These are phyloP conservation scores for Heterodera filipjevi DNA, from an alignment of 2,888 invertebrate genomes.

Conservation along the genomic window DNA sequence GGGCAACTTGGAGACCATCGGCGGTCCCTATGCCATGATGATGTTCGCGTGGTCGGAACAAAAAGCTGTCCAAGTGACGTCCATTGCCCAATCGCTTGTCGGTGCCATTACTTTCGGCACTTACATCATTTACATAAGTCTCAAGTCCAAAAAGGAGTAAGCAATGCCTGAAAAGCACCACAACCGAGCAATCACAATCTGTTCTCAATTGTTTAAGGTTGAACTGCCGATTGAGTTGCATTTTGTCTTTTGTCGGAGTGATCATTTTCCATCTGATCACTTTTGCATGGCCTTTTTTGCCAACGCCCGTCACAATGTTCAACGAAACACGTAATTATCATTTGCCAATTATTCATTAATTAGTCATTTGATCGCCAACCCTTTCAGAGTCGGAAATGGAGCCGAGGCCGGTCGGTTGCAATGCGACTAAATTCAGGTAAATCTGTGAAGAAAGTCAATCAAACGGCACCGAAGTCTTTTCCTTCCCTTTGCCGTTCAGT, in stretches of 20 bases:
- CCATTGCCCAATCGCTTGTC: conserved; percentile 63
- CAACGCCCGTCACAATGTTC: conserved; percentile 30
- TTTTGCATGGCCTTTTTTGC: conserved; percentile 53
- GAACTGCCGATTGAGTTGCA: conserved; percentile 46
- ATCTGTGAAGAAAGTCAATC: not conserved
- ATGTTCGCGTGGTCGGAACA: conserved; percentile 67
- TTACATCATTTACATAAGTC: conserved; percentile 63
- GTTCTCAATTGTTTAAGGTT: conserved; percentile 39
- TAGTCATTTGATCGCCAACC: not conserved
- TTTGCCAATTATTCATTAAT: not conserved
- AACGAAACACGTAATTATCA: conserved; percentile 30
- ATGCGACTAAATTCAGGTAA: conserved; percentile 30
- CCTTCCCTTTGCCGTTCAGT: not conserved
- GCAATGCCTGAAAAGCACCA: conserved; percentile 4
- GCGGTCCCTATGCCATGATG: conserved; percentile 65
- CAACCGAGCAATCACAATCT: not conserved
- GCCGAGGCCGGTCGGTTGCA: conserved; percentile 38
- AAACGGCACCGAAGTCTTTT: not conserved
- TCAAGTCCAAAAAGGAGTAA: conserved; percentile 58
- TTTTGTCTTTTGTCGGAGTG: conserved; percentile 42
- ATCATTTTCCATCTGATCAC: conserved; percentile 50
- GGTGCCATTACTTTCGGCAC: conserved; percentile 62
- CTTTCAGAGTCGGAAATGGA: conserved; percentile 10
- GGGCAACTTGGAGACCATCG: conserved; percentile 67
- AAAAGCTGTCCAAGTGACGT: conserved; percentile 65